Evolutionary conservation across 1,140 invertebrate species (phyloP).

Genomic region (Mizuhopecten yessoensis): DNA sequence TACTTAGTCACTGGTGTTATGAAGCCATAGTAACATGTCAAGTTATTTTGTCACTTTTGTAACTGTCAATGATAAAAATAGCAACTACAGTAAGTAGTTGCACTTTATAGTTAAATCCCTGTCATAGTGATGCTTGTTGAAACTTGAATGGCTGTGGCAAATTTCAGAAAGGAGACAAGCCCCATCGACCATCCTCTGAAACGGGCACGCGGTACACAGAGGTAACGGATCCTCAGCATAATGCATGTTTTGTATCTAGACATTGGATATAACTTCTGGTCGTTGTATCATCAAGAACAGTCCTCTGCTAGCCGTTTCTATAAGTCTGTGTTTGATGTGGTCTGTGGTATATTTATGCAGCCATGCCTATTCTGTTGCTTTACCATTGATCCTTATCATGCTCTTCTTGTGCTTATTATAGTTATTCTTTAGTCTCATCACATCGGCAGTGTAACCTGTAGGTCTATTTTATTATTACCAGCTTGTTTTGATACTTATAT

Average conservation of each 20-base stretch:
- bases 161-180: constrained; percentile 18
- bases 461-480: too few relatives aligned
- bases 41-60: too few relatives aligned
- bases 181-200: constrained; percentile 17
- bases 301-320: neutral
- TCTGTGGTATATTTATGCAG: neutral
- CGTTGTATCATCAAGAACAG: neutral
- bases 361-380: neutral
- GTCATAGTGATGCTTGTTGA: too few relatives aligned
- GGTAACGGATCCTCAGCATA: neutral
- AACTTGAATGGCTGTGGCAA: neutral
- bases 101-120: too few relatives aligned
- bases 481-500: too few relatives aligned
- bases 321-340: neutral
- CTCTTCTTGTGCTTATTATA: too few relatives aligned
- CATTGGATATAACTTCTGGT: neutral
- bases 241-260: neutral
- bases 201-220: neutral
- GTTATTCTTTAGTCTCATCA: too few relatives aligned
- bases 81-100: too few relatives aligned
- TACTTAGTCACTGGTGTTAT: too few relatives aligned
- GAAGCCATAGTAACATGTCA: too few relatives aligned
- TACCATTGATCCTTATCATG: neutral
- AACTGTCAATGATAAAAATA: too few relatives aligned
- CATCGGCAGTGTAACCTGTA: too few relatives aligned